These are phyloP conservation scores for Chloebia gouldiae DNA, from an alignment of 2,113 vertebrate species.

Conservation along the genomic window DNA sequence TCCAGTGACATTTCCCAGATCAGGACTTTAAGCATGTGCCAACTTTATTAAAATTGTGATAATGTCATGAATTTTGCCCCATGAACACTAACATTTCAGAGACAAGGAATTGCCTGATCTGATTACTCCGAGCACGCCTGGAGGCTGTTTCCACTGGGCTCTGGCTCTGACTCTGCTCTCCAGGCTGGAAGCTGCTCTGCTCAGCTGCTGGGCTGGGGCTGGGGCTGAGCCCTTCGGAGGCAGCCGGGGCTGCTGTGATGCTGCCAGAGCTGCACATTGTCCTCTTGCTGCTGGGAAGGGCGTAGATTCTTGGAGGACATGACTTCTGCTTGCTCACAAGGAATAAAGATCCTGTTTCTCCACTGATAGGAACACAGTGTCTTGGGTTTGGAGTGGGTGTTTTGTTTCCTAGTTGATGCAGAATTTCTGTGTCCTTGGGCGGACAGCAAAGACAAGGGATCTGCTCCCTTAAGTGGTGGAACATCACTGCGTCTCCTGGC, in stretches of 20 bases:
- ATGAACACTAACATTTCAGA: background rate
- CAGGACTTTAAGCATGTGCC: background rate
- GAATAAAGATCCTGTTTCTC: background rate
- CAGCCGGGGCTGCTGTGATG: background rate
- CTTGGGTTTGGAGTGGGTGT: background rate
- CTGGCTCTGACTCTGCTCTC: accelerated
- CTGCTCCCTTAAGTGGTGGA: background rate
- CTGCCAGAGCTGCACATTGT: background rate
- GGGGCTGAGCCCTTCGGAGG: background rate
- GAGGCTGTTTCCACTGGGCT: background rate
- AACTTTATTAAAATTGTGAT: background rate
- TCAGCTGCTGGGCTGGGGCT: background rate
- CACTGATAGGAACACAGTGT: background rate
- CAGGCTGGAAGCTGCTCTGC: background rate
- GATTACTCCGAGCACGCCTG: background rate
- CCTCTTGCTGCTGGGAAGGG: background rate
- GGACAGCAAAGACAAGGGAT: background rate
- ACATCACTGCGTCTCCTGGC: background rate
- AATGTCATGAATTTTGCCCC: background rate
- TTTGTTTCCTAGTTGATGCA: background rate
- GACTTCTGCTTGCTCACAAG: background rate
- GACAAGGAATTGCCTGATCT: background rate
- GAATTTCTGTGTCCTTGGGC: background rate
- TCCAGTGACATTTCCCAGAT: background rate
- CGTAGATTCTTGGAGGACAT: background rate